Evolutionary conservation across 2,888 invertebrate genomes (phyloP), one percentile per base, ranked within the genome.

Genomic region (Spodoptera exigua): DNA sequence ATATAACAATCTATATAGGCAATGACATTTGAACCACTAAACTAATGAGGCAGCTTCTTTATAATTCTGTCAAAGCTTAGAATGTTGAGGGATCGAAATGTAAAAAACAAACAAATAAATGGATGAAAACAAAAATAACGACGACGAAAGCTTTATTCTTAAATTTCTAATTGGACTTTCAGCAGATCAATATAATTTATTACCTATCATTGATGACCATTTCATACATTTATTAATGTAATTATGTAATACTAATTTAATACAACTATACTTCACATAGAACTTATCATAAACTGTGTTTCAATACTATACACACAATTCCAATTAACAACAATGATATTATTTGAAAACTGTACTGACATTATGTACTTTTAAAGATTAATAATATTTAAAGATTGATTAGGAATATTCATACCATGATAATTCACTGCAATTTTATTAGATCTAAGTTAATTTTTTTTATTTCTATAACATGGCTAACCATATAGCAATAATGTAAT

Each of bases 281-380:
- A 17, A 57, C 56, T 37, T 18, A 35, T 3, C 27, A 21, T 41
- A 47, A 2, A 65, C 36, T 35, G 13, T 35, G 44, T 36, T 53
- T 32, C 3, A 36, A 59, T 46, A 59, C 59, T 9, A 7, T 45
- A 57, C 32, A 43, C 54, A 54, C 53, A 57, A 70, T 69, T 43
- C 54, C 35, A 54, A 68, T 53, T 39, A 61, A 49, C 41, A 47
- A 27, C 16, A 47, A 43, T 11, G 49, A 55, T 55, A 51, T 17
- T 63, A 68, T 70, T 69, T 66, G 63, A 69, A 66, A 70, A 62
- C 70, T 67, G 66, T 69, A 66, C n/a, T n/a, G n/a, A n/a, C 70
- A 69, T 62, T 48, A 66, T 69, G 69, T 62, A 54, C 37, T 53
- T 68, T 49, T 4, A 27, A 34, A 53, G 4, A 1, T 5, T 27